Evolutionary conservation across 2,888 invertebrate species (phyloP).

Genomic region (Drosophila vallismaia): DNA sequence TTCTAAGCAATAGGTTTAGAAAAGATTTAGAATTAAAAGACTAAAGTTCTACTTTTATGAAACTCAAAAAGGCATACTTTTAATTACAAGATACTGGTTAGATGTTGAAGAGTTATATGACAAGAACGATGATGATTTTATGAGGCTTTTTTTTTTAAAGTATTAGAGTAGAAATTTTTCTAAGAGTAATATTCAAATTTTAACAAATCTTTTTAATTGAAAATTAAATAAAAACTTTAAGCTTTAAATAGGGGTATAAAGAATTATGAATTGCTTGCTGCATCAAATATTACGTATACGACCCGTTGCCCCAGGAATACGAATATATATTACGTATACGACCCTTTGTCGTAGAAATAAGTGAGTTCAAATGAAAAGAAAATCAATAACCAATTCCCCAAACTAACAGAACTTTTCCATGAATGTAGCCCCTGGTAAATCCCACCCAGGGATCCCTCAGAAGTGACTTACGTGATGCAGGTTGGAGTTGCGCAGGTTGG

Average conservation of each 20-base stretch:
- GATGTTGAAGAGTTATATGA: neutral
- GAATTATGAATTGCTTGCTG: no score
- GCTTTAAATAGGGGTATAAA: no score
- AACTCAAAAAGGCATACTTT: neutral
- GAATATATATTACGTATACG: neutral
- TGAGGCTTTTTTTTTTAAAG: neutral
- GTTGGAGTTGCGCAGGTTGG: slow-evolving; percentile 82
- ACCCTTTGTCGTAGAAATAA: neutral
- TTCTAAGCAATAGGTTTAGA: neutral
- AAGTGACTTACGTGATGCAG: slow-evolving; percentile 81
- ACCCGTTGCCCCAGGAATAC: neutral
- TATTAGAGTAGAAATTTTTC: no score
- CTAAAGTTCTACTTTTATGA: neutral
- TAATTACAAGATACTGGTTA: neutral
- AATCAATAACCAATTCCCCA: no score
- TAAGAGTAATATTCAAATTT: no score
- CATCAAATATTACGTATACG: neutral
- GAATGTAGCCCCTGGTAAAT: no score
- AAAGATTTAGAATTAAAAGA: neutral
- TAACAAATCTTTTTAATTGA: no score
- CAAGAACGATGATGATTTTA: neutral
- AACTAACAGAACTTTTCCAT: no score
- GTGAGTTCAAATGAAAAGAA: neutral
- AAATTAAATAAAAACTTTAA: no score
- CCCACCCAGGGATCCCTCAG: neutral